Base-by-base conservation (phyloP, 1,140 invertebrate species). In the Rhagoletis zephyria region DNA sequence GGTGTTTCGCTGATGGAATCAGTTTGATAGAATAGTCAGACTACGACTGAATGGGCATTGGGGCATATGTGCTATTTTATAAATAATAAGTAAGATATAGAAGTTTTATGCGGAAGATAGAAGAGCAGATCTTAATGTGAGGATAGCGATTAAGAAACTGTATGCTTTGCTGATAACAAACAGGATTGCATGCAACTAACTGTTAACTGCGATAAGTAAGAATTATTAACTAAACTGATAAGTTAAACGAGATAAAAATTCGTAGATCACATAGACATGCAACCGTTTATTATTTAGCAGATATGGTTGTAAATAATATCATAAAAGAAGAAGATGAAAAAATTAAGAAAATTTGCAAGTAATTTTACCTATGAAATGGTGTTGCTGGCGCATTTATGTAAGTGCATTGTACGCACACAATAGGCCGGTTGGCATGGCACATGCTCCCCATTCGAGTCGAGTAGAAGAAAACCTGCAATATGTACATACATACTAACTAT, bases 11-110 rank as follows among this genome's bases (percentile, higher is more conserved):
- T 81, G 74, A 81, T 56, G 74, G 51, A 81, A 81, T 81, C 74
- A 81, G 74, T 81, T 81, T 81, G 74, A 56, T 81, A 30, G 67
- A 7, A 42, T 81, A 59, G 74, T 81, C 74, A 56, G 74, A 19
- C 48, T 19, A n/a, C 45, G 74, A 81, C 74, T 81, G 48, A 30
- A 30, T 30, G 0, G 14, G 14, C 12, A 6, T 9, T 56, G 16
- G 16, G 51, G 48, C 74, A 19, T 1, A 56, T 81, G 48, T 56
- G n/a, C 48, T 19, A 30, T 9, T 81, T 81, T 81, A 81, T 81
- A 81, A 56, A 81, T 56, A 19, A 48, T 77, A n/a, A n/a, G n/a
- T 56, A 74, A 70, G 70, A n/a, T 19, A 56, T 6, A 19, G 42
- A 51, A 3, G 12, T 4, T 48, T 30, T 70, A 10, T 12, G 14